Conservation (phyloP, 2,797 vertebrate genomes). For the Ctenopoma multispine region DNA sequence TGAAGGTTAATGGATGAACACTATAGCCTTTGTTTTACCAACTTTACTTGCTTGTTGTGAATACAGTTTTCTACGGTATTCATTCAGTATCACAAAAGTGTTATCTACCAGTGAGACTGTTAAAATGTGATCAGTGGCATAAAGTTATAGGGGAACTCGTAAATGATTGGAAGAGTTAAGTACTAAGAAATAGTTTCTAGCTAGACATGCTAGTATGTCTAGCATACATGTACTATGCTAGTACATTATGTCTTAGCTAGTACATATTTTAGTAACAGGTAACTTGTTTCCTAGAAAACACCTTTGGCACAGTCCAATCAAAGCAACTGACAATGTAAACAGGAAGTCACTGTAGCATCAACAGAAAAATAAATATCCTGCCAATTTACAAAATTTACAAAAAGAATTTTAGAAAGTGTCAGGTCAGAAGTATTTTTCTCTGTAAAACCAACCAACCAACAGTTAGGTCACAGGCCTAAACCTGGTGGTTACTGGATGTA, state of each 20-base stretch:
- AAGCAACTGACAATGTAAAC: background rate
- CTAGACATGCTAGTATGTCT: too few relatives aligned
- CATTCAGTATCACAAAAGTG: background rate
- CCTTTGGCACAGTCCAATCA: rapidly evolving
- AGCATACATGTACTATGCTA: too few relatives aligned
- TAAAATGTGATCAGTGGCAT: background rate
- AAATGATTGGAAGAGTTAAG: too few relatives aligned
- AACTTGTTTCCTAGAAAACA: background rate
- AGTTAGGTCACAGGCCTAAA: background rate
- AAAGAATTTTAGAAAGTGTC: too few relatives aligned
- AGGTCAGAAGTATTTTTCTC: too few relatives aligned
- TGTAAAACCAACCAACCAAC: too few relatives aligned
- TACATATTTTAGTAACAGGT: background rate
- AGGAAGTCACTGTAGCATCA: background rate
- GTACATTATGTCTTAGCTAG: background rate
- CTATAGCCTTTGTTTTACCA: background rate
- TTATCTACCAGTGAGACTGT: background rate
- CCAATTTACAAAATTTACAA: too few relatives aligned
- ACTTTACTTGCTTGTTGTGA: conserved; percentile 3
- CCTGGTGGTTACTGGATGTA: background rate
- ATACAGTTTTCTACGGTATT: background rate
- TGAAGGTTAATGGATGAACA: conserved; percentile 32
- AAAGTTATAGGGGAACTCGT: background rate
- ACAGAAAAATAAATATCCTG: too few relatives aligned
- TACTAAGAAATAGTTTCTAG: too few relatives aligned